Evolutionary conservation across 2,888 invertebrate species (phyloP), one percentile per base, ranked within the genome.

Genomic region (Agriopis aurantiaria): DNA sequence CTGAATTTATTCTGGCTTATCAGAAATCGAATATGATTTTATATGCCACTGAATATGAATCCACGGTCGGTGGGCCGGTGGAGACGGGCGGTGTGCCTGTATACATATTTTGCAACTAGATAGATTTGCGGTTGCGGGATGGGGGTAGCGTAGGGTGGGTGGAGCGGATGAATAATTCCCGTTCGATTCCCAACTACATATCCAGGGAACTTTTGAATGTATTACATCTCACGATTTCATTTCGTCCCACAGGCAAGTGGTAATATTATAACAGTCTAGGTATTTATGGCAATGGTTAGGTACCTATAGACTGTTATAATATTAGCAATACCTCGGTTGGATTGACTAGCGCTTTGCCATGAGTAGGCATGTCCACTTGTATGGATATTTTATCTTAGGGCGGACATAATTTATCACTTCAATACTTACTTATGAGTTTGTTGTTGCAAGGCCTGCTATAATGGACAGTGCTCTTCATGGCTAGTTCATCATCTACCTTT

Each of bases 21-120:
- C 88, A 85, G 88, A 87, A 88, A 83, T 87, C 84, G 83, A 81
- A 87, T 88, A 84, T 82, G 79, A 78, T 85, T 88, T 88, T 88
- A 88, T 90, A 88, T 85, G 87, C 86, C 88, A 86, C 86, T 91
- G 91, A 91, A 91, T 91, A 90, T 86, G 88, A 88, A 89, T 48
- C 48, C 43, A 40, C 17, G 53, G 82, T 85, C 79, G 82, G 83
- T 76, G 68, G 71, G 77, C 67, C 55, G 73, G 66, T 58, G 58
- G 58, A 46, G 58, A 33, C 46, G 58, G 45, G 14, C 12, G n/a
- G 56, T 45, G 17, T 71, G 79, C 75, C 75, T 78, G 77, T 53
- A 80, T 81, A 82, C 81, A 85, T 86, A 85, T 87, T 88, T 89
- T 85, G 83, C 82, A 85, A 87, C 80, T 82, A 86, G 82, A 83